Conservation (phyloP, 2,113 vertebrate species). For the Ailurus styani region DNA sequence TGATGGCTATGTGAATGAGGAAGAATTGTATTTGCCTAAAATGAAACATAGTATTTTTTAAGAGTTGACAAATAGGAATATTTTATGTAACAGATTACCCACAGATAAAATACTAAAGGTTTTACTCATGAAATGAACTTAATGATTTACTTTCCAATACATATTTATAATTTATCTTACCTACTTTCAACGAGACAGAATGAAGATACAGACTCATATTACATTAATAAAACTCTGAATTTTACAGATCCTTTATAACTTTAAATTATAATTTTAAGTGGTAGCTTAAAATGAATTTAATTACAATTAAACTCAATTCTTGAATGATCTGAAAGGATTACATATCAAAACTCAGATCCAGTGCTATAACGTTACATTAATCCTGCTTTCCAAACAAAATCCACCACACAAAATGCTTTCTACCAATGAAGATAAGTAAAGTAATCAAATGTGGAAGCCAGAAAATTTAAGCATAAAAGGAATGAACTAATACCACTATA, state of each 20-base stretch:
- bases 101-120: background rate
- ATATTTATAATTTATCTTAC: background rate
- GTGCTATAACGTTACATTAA: background rate
- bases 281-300: background rate
- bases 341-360: background rate
- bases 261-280: background rate
- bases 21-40: slow-evolving; percentile 98
- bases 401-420: background rate
- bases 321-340: background rate
- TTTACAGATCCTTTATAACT: background rate
- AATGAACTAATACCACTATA: background rate
- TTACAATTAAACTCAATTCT: slow-evolving; percentile 1
- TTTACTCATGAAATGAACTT: slow-evolving; percentile 21
- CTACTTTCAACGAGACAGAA: background rate
- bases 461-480: background rate
- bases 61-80: background rate
- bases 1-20: slow-evolving; percentile 98
- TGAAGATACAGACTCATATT: background rate
- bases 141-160: background rate
- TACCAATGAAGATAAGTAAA: background rate
- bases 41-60: slow-evolving; percentile 1
- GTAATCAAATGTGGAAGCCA: background rate
- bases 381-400: slow-evolving; percentile 20
- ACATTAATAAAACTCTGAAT: background rate
- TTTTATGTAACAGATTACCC: background rate